A percentile compares a stretch with the other conserved stretches of the same genome.
Evolutionary conservation across 2,888 invertebrate species (phyloP).

Genomic region (Steinernema scapterisci): DNA sequence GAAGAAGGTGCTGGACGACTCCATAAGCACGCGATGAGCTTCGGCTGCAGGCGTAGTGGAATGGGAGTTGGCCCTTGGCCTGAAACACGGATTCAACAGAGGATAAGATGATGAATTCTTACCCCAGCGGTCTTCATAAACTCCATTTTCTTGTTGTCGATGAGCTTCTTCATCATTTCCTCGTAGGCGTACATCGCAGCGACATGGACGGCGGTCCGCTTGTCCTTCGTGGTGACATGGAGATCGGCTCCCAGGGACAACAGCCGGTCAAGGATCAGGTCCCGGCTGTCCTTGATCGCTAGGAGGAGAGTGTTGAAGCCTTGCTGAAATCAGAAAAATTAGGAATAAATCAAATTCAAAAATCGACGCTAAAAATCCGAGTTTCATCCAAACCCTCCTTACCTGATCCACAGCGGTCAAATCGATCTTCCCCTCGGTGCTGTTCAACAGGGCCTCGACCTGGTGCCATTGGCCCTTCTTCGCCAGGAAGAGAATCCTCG

Average conservation of each 20-base stretch:
- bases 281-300: conserved; percentile 69
- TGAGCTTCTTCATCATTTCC: conserved; percentile 86
- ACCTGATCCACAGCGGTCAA: conserved; percentile 59
- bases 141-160: conserved; percentile 73
- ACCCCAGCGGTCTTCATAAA: conserved; percentile 80
- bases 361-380: background rate
- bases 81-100: conserved; percentile 70
- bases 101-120: conserved; percentile 15
- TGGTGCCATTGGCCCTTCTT: conserved; percentile 60
- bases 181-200: conserved; percentile 92
- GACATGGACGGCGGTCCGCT: conserved; percentile 90
- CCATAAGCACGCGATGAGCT: conserved; percentile 89
- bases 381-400: no score
- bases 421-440: conserved; percentile 48
- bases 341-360: background rate
- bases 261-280: conserved; percentile 68
- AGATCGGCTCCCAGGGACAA: conserved; percentile 69
- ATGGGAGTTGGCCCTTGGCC: conserved; percentile 89
- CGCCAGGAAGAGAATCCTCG: conserved; percentile 49
- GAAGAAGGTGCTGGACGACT: conserved; percentile 83
- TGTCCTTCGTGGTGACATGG: conserved; percentile 75
- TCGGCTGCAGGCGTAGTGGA: conserved; percentile 90
- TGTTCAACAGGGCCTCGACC: conserved; percentile 52
- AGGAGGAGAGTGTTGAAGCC: conserved; percentile 70
- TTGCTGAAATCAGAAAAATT: conserved; percentile 62